A percentile compares a stretch with the other conserved stretches of the same genome.
These are phyloP conservation scores for Palythoa grandis DNA, from an alignment of 92 coral and sea anemone genomes.

Conservation along the genomic window DNA sequence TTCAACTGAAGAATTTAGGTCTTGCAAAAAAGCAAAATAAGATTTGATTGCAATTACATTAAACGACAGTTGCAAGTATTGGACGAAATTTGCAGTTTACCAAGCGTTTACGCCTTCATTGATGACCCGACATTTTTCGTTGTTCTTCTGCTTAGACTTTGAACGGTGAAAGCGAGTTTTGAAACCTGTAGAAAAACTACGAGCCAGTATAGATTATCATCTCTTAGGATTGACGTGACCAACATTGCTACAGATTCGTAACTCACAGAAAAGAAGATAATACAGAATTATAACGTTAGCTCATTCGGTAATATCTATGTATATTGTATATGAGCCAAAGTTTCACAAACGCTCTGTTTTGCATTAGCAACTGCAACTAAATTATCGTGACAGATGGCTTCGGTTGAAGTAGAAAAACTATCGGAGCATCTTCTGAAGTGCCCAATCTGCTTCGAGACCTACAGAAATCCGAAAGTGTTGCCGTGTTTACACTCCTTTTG, in stretches of 20 bases:
- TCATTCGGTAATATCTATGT: neutral
- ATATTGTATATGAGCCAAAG: neutral
- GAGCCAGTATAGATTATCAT: neutral
- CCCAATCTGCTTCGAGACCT: constrained; percentile 93
- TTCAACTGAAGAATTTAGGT: too few relatives aligned
- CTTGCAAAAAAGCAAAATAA: neutral
- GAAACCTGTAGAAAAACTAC: neutral
- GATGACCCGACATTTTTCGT: neutral
- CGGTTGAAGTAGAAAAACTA: constrained; percentile 96
- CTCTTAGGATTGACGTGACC: neutral
- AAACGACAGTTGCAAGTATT: neutral
- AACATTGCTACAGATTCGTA: neutral
- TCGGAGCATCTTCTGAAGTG: constrained; percentile 96
- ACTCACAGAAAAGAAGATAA: neutral
- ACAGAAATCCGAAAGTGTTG: constrained; percentile 87
- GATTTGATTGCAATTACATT: neutral
- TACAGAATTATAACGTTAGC: neutral
- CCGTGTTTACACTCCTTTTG: constrained; percentile 97
- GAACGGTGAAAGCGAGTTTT: neutral
- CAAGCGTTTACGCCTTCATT: neutral
- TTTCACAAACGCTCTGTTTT: neutral
- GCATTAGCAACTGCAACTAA: neutral
- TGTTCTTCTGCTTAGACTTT: constrained; percentile 12
- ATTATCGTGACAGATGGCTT: constrained; percentile 67
- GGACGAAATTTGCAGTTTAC: neutral